Conservation (phyloP, 1,140 invertebrate genomes). For the Diorhabda carinulata region DNA sequence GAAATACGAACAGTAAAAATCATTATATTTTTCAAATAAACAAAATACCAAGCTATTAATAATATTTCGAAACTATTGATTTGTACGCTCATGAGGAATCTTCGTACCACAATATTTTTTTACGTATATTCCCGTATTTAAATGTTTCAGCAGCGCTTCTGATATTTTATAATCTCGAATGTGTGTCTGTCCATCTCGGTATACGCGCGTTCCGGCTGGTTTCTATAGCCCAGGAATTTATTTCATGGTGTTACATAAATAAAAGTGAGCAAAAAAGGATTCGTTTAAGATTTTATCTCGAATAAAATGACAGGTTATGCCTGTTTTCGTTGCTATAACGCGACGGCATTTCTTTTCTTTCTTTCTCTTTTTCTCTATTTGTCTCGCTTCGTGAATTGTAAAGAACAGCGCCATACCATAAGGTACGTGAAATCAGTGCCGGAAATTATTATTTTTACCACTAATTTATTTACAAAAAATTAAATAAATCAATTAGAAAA, state of each 20-base stretch:
- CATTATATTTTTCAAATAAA: too few relatives aligned
- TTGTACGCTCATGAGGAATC: too few relatives aligned
- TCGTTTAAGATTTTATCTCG: slow-evolving; percentile 2
- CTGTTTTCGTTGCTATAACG: slow-evolving; percentile 1
- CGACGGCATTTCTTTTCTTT: not conserved
- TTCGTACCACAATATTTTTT: too few relatives aligned
- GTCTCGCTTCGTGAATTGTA: not conserved
- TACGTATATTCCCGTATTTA: not conserved
- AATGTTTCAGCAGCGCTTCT: not conserved
- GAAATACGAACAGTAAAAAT: too few relatives aligned
- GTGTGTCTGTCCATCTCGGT: not conserved
- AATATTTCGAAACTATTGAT: too few relatives aligned
- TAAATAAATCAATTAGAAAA: too few relatives aligned
- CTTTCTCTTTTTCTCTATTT: not conserved
- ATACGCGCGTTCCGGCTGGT: not conserved
- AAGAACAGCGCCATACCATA: not conserved
- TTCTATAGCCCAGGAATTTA: not conserved
- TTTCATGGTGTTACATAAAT: slow-evolving; percentile 2
- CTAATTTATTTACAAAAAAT: too few relatives aligned
- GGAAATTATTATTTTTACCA: too few relatives aligned
- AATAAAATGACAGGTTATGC: slow-evolving; percentile 2
- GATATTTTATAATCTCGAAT: not conserved
- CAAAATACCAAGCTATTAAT: too few relatives aligned
- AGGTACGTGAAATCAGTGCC: not conserved
- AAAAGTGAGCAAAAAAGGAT: slow-evolving; percentile 2